Percentiles rank a stretch among this genome's conserved stretches.
Evolutionary conservation across 1,140 invertebrate species (phyloP).

Genomic region (Araneus ventricosus): DNA sequence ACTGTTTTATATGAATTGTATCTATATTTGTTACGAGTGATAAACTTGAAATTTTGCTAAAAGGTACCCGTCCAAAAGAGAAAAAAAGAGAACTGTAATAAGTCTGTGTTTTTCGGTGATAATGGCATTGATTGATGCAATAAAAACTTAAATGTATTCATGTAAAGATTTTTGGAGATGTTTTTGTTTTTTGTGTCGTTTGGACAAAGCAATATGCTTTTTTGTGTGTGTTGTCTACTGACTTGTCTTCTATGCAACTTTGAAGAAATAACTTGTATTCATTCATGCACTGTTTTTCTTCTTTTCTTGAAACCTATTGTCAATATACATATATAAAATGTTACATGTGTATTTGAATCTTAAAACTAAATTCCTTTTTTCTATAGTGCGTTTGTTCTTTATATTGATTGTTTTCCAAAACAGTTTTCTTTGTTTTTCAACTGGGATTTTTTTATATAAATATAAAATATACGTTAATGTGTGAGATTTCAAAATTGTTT

Average conservation of each 20-base stretch:
- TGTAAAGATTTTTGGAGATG: background rate
- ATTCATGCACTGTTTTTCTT: background rate
- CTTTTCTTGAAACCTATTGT: background rate
- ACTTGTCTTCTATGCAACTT: background rate
- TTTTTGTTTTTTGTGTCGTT: background rate
- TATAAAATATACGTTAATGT: background rate
- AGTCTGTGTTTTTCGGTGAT: background rate
- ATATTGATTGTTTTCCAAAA: background rate
- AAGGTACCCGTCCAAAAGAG: slow-evolving; percentile 10
- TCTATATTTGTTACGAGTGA: background rate
- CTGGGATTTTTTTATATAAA: background rate
- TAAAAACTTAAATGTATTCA: background rate
- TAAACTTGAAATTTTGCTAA: background rate
- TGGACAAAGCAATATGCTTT: background rate
- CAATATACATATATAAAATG: background rate
- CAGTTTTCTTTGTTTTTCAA: background rate
- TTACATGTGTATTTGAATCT: slow-evolving; percentile 28
- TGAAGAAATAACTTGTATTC: background rate
- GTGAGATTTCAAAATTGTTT: too few relatives aligned
- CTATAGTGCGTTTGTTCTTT: background rate
- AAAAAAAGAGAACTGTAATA: background rate
- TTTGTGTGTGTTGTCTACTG: background rate
- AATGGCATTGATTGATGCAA: background rate
- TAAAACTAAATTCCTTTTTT: slow-evolving; percentile 8
- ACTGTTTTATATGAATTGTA: slow-evolving; percentile 1